Conservation (phyloP, 2,888 invertebrate species). For the Cyrtodaria siliqua region DNA sequence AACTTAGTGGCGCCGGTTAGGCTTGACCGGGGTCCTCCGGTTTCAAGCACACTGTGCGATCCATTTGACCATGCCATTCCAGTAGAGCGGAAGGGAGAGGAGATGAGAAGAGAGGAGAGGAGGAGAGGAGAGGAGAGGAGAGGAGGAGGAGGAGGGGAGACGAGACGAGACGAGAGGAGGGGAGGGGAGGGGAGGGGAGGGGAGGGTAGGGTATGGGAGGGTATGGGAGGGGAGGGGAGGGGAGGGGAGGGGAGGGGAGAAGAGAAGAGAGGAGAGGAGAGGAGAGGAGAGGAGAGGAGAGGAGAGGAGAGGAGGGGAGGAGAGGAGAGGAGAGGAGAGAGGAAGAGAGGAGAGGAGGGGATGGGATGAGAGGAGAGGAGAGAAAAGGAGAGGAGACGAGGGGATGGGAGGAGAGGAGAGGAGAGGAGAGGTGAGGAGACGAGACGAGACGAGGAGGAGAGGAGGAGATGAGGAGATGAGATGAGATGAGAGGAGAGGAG, state of each 20-base stretch:
- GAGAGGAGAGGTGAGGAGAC: not conserved
- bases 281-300: conserved; percentile 7
- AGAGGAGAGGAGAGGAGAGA: conserved; percentile 5
- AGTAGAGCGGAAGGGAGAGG: too few relatives aligned
- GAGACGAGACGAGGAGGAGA: conserved; percentile 5
- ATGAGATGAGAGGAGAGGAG: not conserved
- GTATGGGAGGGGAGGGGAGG: too few relatives aligned
- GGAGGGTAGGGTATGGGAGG: not conserved
- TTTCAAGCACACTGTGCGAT: too few relatives aligned
- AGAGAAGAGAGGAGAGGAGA: conserved; percentile 10
- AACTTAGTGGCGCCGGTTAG: too few relatives aligned
- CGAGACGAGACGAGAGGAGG: too few relatives aligned
- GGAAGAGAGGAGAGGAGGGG: too few relatives aligned
- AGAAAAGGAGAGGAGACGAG: not conserved
- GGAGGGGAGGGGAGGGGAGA: conserved; percentile 8
- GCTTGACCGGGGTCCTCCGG: too few relatives aligned
- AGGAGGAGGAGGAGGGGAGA: too few relatives aligned
- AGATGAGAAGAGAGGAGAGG: too few relatives aligned
- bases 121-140: too few relatives aligned
- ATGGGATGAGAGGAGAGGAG: not conserved
- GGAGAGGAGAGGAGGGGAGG: not conserved
- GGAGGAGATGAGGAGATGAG: not conserved
- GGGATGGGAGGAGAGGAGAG: too few relatives aligned
- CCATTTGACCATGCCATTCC: too few relatives aligned
- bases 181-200: not conserved